Evolutionary conservation across 1,140 invertebrate species (phyloP).

Genomic region (Dendrolimus kikuchii): DNA sequence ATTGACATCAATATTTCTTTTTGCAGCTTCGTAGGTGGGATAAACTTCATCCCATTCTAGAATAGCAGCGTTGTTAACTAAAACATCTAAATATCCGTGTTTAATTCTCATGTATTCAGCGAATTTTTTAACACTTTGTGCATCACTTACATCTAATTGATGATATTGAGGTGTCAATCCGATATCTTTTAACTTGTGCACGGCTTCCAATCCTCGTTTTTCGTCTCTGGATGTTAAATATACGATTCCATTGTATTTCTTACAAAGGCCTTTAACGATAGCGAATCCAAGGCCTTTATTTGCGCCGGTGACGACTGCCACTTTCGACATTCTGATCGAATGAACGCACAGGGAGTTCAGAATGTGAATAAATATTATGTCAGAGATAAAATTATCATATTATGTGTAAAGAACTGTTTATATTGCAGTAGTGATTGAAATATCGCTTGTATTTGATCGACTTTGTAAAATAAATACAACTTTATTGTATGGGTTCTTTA

Average conservation of each 20-base stretch:
- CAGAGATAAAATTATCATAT: too few relatives aligned
- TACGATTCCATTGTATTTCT: conserved; percentile 76
- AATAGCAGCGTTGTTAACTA: conserved; percentile 91
- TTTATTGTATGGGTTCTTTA: too few relatives aligned
- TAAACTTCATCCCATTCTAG: conserved; percentile 77
- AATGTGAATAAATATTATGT: too few relatives aligned
- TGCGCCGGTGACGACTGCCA: conserved; percentile 78
- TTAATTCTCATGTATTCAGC: conserved; percentile 74
- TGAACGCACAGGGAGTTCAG: not conserved
- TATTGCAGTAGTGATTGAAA: too few relatives aligned
- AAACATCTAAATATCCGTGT: conserved; percentile 83
- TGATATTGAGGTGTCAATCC: conserved; percentile 75
- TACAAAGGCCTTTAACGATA: conserved; percentile 78
- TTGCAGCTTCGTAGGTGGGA: conserved; percentile 79
- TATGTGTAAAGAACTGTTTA: too few relatives aligned
- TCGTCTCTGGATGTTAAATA: conserved; percentile 78
- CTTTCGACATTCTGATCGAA: conserved; percentile 40
- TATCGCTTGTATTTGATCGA: too few relatives aligned
- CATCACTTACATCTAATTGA: conserved; percentile 78
- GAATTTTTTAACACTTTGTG: conserved; percentile 74
- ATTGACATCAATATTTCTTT: conserved; percentile 79
- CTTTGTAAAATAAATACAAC: too few relatives aligned
- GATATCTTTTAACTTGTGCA: conserved; percentile 69
- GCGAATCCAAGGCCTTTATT: conserved; percentile 85
- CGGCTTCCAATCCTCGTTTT: conserved; percentile 71